Conservation (phyloP, 2,888 invertebrate species). For the Strigamia maritima region DNA sequence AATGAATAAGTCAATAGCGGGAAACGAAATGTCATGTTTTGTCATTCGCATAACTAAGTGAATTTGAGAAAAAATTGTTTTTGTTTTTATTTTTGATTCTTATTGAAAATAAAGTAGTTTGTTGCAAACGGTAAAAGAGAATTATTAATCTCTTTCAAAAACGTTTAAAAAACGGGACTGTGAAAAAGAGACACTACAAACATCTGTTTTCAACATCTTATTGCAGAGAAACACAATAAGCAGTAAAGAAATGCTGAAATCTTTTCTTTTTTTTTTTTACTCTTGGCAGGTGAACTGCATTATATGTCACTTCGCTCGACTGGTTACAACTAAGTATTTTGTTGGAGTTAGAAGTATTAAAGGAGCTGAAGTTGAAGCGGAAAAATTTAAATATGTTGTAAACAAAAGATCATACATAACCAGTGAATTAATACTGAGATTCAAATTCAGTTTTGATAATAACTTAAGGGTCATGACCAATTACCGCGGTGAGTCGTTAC, state of each 20-base stretch:
- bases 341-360: not conserved
- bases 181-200: slow-evolving; percentile 1
- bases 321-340: not conserved
- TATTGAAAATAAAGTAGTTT: not conserved
- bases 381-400: too few species aligned
- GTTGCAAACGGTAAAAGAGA: not conserved
- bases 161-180: not conserved
- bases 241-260: slow-evolving; percentile 8
- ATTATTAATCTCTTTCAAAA: not conserved
- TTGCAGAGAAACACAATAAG: not conserved
- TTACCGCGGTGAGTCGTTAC: too few species aligned
- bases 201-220: slow-evolving; percentile 6
- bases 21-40: not conserved
- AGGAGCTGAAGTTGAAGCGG: not conserved
- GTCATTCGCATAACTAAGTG: not conserved
- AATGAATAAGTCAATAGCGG: not conserved
- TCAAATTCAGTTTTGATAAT: too few species aligned
- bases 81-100: not conserved
- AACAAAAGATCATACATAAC: not conserved
- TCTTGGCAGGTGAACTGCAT: not conserved
- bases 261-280: not conserved
- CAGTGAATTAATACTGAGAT: too few species aligned
- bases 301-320: not conserved
- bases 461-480: too few species aligned
- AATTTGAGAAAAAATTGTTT: not conserved